A percentile compares a stretch with the other conserved stretches of the same genome.
These are phyloP conservation scores for Myotis myotis DNA, from an alignment of 2,797 vertebrate genomes.

Conservation along the genomic window DNA sequence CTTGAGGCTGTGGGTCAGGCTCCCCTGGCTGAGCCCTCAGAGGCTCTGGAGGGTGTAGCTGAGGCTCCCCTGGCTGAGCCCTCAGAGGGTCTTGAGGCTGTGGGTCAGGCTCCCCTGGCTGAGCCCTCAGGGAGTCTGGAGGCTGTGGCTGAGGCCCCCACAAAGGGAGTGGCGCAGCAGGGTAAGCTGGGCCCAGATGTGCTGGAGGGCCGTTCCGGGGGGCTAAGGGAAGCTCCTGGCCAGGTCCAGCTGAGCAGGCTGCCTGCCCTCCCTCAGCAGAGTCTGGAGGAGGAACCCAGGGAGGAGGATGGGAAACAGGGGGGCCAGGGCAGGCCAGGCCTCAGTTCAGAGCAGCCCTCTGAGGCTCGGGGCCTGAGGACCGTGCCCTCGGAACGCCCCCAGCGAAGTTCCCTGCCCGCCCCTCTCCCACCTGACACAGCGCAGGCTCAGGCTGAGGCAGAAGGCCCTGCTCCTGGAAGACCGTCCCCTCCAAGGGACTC, in stretches of 20 bases:
- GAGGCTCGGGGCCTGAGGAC: neutral
- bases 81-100: too few relatives aligned
- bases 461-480: neutral
- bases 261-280: neutral
- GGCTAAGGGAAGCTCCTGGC: neutral
- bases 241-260: neutral
- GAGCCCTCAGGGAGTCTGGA: neutral
- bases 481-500: neutral
- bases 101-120: too few relatives aligned
- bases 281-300: neutral
- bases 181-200: fast-evolving
- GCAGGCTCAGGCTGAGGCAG: neutral
- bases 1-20: too few relatives aligned
- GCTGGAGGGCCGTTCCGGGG: neutral
- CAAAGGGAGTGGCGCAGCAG: neutral
- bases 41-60: too few relatives aligned
- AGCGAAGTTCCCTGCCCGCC: neutral
- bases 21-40: too few relatives aligned
- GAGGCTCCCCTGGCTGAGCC: too few relatives aligned
- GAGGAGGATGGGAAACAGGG: neutral
- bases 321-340: neutral
- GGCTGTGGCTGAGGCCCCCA: neutral
- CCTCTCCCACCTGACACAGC: neutral
- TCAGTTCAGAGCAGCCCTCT: neutral
- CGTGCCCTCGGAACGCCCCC: fast-evolving